Percentiles rank a stretch among this genome's conserved stretches.
Conservation (phyloP, 2,797 vertebrate species). For the Tokudaia tokunoshimensis region DNA sequence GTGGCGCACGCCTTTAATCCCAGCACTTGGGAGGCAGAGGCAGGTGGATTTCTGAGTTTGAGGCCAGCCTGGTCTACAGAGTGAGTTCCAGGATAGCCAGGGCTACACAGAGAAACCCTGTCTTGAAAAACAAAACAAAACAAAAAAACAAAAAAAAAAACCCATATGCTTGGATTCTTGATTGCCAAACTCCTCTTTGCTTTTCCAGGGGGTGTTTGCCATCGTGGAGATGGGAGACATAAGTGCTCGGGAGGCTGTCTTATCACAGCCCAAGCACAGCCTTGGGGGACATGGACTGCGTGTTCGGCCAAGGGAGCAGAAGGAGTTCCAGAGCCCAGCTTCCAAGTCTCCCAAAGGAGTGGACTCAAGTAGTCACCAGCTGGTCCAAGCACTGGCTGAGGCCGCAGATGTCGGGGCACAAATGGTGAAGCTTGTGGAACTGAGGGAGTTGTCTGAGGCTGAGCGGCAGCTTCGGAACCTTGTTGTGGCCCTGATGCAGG, state of each 20-base stretch:
- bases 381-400: slow-evolving; percentile 89
- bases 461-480: slow-evolving; percentile 91
- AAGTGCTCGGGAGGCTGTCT: slow-evolving; percentile 82
- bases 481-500: slow-evolving; percentile 93
- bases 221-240: slow-evolving; percentile 93
- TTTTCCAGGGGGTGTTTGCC: slow-evolving; percentile 93
- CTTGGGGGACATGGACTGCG: slow-evolving; percentile 91
- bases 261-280: slow-evolving; percentile 89
- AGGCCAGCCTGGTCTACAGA: too few relatives aligned
- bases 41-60: too few relatives aligned
- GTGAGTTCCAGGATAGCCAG: too few relatives aligned
- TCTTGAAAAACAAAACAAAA: too few relatives aligned
- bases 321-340: slow-evolving; percentile 91
- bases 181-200: not conserved
- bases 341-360: slow-evolving; percentile 86
- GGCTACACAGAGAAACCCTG: too few relatives aligned
- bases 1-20: too few relatives aligned
- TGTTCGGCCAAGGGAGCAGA: slow-evolving; percentile 93
- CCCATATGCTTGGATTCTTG: not conserved
- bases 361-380: slow-evolving; percentile 87
- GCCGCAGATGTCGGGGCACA: slow-evolving; percentile 91
- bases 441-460: slow-evolving; percentile 91
- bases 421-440: slow-evolving; percentile 90
- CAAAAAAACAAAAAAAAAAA: too few relatives aligned
- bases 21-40: too few relatives aligned